Conservation (phyloP, 2,797 vertebrate species). For the Arctocebus calabarensis region DNA sequence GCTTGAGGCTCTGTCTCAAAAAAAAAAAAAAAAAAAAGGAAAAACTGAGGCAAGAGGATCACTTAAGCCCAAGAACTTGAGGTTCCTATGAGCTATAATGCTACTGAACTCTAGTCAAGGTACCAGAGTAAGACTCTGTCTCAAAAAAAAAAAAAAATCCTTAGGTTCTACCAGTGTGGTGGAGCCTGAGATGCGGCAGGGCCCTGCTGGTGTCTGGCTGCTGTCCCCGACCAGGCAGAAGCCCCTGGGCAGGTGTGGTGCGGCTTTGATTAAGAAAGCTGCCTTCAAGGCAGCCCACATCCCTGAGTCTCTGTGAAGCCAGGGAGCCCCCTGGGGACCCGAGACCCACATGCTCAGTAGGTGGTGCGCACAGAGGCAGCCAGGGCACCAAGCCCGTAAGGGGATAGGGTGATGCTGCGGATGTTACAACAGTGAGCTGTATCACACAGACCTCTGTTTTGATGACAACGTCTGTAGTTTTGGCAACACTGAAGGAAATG, state of each 20-base stretch:
- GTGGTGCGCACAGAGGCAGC: background rate
- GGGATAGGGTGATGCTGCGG: background rate
- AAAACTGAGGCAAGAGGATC: too few relatives aligned
- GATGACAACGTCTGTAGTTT: background rate
- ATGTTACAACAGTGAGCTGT: accelerated
- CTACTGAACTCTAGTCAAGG: too few relatives aligned
- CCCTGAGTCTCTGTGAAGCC: accelerated
- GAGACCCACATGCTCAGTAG: background rate
- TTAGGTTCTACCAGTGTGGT: too few relatives aligned
- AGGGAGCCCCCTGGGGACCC: background rate
- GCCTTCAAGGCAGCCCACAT: too few relatives aligned
- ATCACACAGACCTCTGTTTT: background rate
- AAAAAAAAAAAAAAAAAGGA: too few relatives aligned
- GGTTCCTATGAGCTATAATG: too few relatives aligned
- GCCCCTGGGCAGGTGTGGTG: background rate
- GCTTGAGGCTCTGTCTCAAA: too few relatives aligned
- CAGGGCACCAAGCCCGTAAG: background rate
- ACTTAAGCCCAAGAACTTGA: too few relatives aligned
- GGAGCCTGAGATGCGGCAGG: too few relatives aligned
- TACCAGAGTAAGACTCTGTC: too few relatives aligned
- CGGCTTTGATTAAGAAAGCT: background rate
- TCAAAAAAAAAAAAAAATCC: too few relatives aligned
- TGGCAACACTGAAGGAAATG: background rate
- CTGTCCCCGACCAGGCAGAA: background rate
- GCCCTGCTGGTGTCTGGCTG: background rate